These are phyloP conservation scores for Aricia artaxerxes DNA, from an alignment of 2,888 invertebrate species.

Conservation along the genomic window DNA sequence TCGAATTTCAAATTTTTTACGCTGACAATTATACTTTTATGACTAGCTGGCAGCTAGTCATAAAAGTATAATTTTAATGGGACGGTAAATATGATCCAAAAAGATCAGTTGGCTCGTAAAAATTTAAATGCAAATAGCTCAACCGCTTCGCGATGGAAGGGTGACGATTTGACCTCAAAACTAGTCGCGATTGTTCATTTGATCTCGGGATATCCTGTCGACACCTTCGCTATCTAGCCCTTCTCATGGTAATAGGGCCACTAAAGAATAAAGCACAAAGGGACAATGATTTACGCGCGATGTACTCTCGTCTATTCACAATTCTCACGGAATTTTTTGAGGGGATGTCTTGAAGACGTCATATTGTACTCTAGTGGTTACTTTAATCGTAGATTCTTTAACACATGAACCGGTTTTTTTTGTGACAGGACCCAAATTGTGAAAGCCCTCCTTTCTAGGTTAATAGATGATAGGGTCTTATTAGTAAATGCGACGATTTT, in stretches of 20 bases:
- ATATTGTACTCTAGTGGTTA: constrained; percentile 40
- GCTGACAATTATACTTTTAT: background rate
- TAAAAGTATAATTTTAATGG: background rate
- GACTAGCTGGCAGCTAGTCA: background rate
- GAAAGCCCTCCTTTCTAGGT: constrained; percentile 14
- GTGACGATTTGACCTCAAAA: constrained; percentile 53
- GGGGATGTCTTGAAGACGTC: constrained; percentile 67
- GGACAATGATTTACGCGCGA: constrained; percentile 73
- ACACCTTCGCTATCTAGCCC: constrained; percentile 77
- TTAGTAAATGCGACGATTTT: background rate
- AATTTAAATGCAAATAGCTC: constrained; percentile 38
- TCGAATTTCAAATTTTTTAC: background rate
- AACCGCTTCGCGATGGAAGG: constrained; percentile 44
- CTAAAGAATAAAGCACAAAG: constrained; percentile 71
- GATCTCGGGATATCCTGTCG: constrained; percentile 53
- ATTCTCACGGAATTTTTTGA: constrained; percentile 46
- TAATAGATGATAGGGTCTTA: constrained; percentile 1
- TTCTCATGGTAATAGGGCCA: constrained; percentile 69
- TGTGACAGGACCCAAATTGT: constrained; percentile 4
- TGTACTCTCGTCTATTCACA: constrained; percentile 71
- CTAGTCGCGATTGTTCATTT: constrained; percentile 54
- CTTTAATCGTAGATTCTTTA: background rate
- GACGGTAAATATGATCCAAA: background rate
- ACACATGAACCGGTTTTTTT: background rate
- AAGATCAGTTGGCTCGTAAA: background rate